Evolutionary conservation across 2,113 vertebrate species (phyloP).

Genomic region (Ceyx melanurus): DNA sequence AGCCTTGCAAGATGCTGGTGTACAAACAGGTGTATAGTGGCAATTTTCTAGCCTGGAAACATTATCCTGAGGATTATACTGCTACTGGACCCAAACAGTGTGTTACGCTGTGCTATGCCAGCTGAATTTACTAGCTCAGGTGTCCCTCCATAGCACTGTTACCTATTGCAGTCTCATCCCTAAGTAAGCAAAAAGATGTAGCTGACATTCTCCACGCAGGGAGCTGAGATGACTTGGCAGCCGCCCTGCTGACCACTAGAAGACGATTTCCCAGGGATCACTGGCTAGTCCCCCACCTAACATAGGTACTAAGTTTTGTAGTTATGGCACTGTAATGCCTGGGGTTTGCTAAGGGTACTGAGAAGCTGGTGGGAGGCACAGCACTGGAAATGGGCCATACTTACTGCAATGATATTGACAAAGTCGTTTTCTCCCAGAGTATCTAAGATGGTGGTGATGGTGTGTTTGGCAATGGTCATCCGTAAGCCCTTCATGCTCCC

Average conservation of each 20-base stretch:
- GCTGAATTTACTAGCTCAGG: not conserved
- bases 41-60: not conserved
- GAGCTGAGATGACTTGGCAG: not conserved
- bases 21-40: not conserved
- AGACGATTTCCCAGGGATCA: not conserved
- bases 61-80: not conserved
- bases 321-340: not conserved
- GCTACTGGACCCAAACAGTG: not conserved
- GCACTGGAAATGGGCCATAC: not conserved
- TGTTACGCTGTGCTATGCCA: not conserved
- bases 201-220: not conserved
- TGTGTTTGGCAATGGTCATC: conserved; percentile 94
- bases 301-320: not conserved
- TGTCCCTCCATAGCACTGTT: not conserved
- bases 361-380: not conserved
- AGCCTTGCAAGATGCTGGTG: not conserved
- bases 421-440: conserved; percentile 97
- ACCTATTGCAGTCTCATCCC: not conserved
- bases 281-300: not conserved
- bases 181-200: not conserved
- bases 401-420: conserved; percentile 92
- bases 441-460: conserved; percentile 90
- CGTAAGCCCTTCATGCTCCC: conserved; percentile 96
- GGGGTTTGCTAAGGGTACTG: not conserved
- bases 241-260: not conserved